Percentiles rank a stretch among this genome's conserved stretches.
phyloP scores from a whole-genome alignment of 2,888 invertebrate species.

The Adela reaumurella region DNA sequence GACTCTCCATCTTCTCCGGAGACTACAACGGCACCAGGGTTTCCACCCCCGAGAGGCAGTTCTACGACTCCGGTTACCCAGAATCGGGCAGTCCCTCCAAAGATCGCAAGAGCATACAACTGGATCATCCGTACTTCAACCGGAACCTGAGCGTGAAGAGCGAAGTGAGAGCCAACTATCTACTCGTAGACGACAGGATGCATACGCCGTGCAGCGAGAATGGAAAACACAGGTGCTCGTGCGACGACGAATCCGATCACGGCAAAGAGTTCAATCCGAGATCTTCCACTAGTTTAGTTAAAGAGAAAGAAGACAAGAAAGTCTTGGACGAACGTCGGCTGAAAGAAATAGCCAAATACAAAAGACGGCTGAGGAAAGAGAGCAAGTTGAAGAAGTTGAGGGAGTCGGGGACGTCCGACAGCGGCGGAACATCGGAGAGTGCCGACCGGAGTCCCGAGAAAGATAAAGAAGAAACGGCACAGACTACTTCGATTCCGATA shows the following conservation, averaged over 20 bases:
- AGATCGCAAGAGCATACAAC: conserved; percentile 8
- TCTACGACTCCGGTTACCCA: conserved; percentile 4
- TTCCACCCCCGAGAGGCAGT: conserved; percentile 13
- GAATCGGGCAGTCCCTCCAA: conserved; percentile 6
- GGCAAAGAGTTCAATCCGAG: conserved; percentile 22
- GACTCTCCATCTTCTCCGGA: conserved; percentile 23
- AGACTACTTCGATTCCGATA: conserved; percentile 49
- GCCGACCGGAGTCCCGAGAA: conserved; percentile 9
- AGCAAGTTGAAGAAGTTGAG: conserved; percentile 36
- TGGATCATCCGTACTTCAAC: conserved; percentile 7
- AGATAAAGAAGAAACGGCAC: conserved; percentile 23
- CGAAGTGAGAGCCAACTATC: conserved; percentile 10
- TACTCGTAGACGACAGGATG: conserved; percentile 66
- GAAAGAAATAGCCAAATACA: conserved; percentile 50
- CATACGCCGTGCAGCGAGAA: conserved; percentile 67
- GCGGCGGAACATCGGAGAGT: conserved; percentile 19
- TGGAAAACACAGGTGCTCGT: conserved; percentile 74
- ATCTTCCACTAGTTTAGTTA: conserved; percentile 19
- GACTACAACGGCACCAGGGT: conserved; percentile 16
- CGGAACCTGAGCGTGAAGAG: conserved; percentile 9
- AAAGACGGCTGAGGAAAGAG: conserved; percentile 40
- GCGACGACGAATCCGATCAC: conserved; percentile 65
- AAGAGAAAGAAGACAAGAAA: conserved; percentile 22
- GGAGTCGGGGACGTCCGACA: conserved; percentile 29
- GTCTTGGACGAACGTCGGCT: conserved; percentile 35